A percentile compares a stretch with the other conserved stretches of the same genome.
Conservation (phyloP, 1,140 invertebrate genomes). For the Drosophila melanica region DNA sequence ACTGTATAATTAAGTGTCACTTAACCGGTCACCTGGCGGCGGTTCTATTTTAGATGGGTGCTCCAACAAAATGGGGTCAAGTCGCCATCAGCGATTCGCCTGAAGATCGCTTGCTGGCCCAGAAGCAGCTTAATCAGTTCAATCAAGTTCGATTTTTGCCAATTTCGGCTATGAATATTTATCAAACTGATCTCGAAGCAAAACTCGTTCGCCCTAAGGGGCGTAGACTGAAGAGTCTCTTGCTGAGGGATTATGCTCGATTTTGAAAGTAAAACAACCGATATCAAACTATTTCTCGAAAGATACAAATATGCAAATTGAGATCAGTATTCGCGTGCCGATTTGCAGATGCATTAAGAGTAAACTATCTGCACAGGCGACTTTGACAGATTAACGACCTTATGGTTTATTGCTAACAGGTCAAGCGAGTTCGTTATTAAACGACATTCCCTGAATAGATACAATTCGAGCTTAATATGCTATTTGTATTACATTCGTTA, state of each 20-base stretch:
- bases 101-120: constrained; percentile 17
- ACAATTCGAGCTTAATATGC: background rate
- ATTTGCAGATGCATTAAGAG: background rate
- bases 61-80: constrained; percentile 66
- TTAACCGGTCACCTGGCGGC: constrained; percentile 58
- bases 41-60: constrained; percentile 61
- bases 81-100: constrained; percentile 41
- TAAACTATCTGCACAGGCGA: background rate
- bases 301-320: constrained; percentile 1
- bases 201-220: constrained; percentile 28
- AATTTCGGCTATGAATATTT: constrained; percentile 59
- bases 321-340: background rate
- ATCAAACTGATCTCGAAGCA: constrained; percentile 36
- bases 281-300: constrained; percentile 21
- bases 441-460: background rate
- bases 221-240: background rate
- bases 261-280: constrained; percentile 32
- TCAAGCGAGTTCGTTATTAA: background rate
- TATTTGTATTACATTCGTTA: constrained; percentile 57
- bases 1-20: constrained; percentile 49
- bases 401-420: background rate
- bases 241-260: constrained; percentile 40
- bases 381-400: background rate
- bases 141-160: constrained; percentile 45
- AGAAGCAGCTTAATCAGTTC: constrained; percentile 16